Evolutionary conservation across 2,888 invertebrate genomes (phyloP).

Genomic region (Euzophera pinguis): DNA sequence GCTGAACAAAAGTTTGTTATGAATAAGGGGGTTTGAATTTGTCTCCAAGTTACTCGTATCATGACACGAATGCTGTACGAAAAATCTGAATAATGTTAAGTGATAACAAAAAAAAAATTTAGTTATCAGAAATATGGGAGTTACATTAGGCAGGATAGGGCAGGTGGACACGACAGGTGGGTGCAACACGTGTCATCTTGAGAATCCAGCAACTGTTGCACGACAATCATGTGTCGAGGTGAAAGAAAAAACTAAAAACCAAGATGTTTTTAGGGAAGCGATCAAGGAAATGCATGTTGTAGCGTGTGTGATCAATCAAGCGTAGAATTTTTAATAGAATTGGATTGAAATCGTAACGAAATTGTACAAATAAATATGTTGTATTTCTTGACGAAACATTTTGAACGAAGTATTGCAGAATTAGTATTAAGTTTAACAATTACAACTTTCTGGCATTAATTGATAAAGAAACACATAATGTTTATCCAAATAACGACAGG

Average conservation of each 20-base stretch:
- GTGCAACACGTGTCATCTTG: conserved; percentile 31
- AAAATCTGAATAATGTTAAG: neutral
- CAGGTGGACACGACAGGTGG: conserved; percentile 44
- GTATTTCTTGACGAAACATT: no score
- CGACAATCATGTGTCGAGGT: neutral
- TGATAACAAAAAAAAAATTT: neutral
- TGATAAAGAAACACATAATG: no score
- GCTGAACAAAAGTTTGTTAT: no score
- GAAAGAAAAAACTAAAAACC: neutral
- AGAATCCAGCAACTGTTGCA: conserved; percentile 2
- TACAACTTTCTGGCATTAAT: no score
- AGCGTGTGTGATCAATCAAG: neutral
- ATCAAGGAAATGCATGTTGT: neutral
- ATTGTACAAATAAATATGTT: no score
- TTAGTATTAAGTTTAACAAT: no score
- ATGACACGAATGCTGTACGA: neutral
- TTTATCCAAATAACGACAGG: neutral
- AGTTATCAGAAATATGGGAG: conserved; percentile 14
- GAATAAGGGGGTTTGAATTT: no score
- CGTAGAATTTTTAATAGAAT: neutral
- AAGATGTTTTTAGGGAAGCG: neutral
- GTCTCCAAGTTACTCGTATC: no score
- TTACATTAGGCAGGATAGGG: conserved; percentile 27
- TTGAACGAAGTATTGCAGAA: no score
- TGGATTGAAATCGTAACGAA: neutral